phyloP scores from a whole-genome alignment of 2,797 vertebrate species.

The Enteromius viviparus region DNA sequence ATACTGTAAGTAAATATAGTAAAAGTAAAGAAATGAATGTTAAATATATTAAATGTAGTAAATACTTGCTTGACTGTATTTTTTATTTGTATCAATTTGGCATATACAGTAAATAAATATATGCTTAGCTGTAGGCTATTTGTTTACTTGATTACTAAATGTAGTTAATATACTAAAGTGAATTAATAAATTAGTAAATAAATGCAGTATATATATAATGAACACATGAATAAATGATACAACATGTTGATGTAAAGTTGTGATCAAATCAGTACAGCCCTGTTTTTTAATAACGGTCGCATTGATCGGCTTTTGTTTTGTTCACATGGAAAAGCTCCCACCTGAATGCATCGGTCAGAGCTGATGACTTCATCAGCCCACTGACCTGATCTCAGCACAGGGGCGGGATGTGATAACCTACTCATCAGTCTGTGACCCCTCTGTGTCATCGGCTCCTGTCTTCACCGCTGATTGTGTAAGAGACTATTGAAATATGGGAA shows the following conservation, averaged over 20 bases:
- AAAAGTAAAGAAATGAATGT: too few relatives aligned
- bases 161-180: neutral
- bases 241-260: neutral
- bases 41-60: too few relatives aligned
- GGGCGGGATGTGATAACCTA: neutral
- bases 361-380: neutral
- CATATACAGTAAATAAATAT: neutral
- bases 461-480: neutral
- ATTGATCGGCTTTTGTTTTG: neutral
- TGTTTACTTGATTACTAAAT: neutral
- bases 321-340: slow-evolving; percentile 1
- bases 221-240: neutral
- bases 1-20: too few relatives aligned
- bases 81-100: too few relatives aligned
- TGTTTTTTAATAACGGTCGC: neutral
- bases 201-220: neutral
- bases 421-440: neutral
- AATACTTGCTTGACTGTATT: too few relatives aligned
- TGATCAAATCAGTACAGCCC: neutral
- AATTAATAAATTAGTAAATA: neutral
- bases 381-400: neutral
- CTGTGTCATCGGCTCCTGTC: neutral
- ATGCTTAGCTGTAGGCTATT: neutral
- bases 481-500: neutral
- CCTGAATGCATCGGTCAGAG: neutral